Evolutionary conservation across 2,113 vertebrate species (phyloP).

Genomic region (Rhabdornis inornatus): DNA sequence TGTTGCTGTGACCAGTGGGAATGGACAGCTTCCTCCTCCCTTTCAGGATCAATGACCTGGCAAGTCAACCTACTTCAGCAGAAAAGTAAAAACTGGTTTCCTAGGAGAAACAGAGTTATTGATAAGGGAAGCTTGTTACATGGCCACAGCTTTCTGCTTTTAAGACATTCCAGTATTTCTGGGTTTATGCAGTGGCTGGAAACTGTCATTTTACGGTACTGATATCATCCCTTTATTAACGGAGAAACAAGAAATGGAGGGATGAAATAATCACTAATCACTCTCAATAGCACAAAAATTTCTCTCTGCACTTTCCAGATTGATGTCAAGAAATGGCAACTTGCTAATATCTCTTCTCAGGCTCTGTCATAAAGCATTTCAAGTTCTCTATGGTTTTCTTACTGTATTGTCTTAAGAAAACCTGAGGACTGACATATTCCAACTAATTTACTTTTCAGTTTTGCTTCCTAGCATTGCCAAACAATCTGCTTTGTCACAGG

Average conservation of each 20-base stretch:
- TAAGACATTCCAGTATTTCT: neutral
- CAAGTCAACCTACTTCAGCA: neutral
- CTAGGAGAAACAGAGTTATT: neutral
- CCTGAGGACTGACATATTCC: neutral
- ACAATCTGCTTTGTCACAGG: neutral
- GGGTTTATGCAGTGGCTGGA: neutral
- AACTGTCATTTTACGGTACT: neutral
- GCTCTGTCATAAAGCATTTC: neutral
- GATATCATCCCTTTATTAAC: neutral
- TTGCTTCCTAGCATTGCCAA: neutral
- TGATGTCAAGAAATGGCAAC: neutral
- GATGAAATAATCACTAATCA: neutral
- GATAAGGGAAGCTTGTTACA: neutral
- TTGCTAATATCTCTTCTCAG: neutral
- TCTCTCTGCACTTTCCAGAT: neutral
- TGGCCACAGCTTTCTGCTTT: neutral
- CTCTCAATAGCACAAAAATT: neutral
- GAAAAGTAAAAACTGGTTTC: neutral
- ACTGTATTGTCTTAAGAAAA: neutral
- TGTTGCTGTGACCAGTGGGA: accelerated
- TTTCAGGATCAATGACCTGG: neutral
- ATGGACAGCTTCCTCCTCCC: neutral
- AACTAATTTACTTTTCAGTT: neutral
- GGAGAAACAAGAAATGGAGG: neutral
- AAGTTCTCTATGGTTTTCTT: neutral